Percentiles rank a stretch among this genome's conserved stretches.
phyloP scores from a whole-genome alignment of 2,888 invertebrate species.

The Eurytoma californica region DNA sequence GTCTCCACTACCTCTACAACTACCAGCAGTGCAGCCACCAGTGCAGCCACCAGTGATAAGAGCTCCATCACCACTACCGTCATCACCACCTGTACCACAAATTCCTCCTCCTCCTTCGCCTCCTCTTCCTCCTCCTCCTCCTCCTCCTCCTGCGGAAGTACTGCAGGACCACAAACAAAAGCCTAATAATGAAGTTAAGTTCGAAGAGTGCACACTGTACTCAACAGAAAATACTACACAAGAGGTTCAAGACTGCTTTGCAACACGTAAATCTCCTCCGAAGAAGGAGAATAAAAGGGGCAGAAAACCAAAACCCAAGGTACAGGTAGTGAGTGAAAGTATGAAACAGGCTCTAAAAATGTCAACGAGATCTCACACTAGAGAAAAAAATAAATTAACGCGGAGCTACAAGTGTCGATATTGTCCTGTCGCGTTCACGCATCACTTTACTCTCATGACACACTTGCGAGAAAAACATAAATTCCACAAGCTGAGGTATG shows the following conservation, averaged over 20 bases:
- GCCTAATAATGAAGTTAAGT: constrained; percentile 47
- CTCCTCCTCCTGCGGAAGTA: constrained; percentile 46
- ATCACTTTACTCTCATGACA: constrained; percentile 38
- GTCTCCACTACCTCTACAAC: neutral
- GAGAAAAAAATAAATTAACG: constrained; percentile 14
- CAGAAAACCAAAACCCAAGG: constrained; percentile 46
- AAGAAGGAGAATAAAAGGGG: constrained; percentile 52
- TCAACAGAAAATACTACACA: constrained; percentile 39
- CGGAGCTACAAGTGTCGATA: constrained; percentile 54
- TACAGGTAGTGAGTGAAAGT: constrained; percentile 51
- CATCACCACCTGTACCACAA: neutral
- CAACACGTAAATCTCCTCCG: constrained; percentile 43
- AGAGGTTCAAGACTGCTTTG: constrained; percentile 48
- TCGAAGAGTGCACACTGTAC: constrained; percentile 35
- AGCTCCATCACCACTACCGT: constrained; percentile 16
- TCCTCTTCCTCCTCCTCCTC: neutral
- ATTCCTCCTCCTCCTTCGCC: neutral
- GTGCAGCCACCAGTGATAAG: neutral
- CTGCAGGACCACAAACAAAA: constrained; percentile 54
- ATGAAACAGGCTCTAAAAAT: constrained; percentile 50
- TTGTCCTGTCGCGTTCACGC: constrained; percentile 47
- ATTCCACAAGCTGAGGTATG: constrained; percentile 50
- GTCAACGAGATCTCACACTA: constrained; percentile 45
- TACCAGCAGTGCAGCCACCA: neutral
- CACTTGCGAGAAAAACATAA: constrained; percentile 53